phyloP scores from a whole-genome alignment of 2,797 vertebrate species.

The Crax fasciolata region DNA sequence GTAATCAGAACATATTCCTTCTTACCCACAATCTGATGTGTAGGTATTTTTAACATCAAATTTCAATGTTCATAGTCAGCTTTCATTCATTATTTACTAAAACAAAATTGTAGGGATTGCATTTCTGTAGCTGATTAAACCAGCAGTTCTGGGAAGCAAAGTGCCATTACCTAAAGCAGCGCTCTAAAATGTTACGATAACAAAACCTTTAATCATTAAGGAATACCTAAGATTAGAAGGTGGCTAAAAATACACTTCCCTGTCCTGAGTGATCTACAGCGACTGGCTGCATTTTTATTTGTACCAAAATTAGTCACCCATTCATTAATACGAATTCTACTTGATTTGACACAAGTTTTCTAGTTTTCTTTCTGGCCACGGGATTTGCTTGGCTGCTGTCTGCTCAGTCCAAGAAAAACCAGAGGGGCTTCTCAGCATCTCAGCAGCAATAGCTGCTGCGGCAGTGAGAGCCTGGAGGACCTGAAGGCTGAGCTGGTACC shows the following conservation, averaged over 20 bases:
- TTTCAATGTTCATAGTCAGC: not conserved
- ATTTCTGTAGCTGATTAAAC: not conserved
- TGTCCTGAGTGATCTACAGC: not conserved
- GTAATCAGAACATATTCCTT: not conserved
- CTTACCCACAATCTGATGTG: not conserved
- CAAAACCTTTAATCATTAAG: not conserved
- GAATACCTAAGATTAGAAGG: constrained; percentile 13
- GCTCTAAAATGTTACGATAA: not conserved
- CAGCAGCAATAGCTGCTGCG: not conserved
- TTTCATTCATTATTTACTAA: constrained; percentile 33
- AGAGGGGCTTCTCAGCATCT: not conserved
- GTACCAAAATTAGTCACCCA: not conserved
- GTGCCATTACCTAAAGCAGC: not conserved
- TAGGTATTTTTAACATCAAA: not conserved
- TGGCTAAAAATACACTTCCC: not conserved
- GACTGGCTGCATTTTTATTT: not conserved
- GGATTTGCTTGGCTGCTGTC: not conserved
- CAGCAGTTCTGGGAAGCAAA: not conserved
- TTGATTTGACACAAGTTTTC: not conserved
- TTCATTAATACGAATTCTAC: constrained; percentile 22
- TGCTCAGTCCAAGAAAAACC: not conserved
- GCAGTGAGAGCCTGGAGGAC: not conserved
- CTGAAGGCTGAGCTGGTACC: not conserved
- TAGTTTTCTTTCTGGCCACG: constrained; percentile 1
- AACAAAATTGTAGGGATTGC: not conserved